These are phyloP conservation scores for Channa argus DNA, from an alignment of 2,113 vertebrate genomes.

Conservation along the genomic window DNA sequence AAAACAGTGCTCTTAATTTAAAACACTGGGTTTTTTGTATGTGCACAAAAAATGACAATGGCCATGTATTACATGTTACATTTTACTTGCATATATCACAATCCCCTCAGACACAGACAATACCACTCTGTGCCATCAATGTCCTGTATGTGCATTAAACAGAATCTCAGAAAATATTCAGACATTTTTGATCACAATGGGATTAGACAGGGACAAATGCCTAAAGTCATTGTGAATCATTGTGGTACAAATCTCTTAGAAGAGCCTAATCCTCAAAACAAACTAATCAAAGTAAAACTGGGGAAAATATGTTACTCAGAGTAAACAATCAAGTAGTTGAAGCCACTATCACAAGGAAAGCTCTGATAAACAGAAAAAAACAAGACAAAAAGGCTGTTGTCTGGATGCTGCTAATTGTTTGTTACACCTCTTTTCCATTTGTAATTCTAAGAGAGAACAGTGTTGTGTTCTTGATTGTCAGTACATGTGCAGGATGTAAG, in stretches of 20 bases:
- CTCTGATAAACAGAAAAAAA: slow-evolving; percentile 19
- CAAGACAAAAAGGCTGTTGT: slow-evolving; percentile 10
- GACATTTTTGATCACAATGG: slow-evolving; percentile 5
- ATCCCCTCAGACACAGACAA: background rate
- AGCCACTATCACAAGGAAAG: slow-evolving; percentile 23
- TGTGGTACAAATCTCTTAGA: background rate
- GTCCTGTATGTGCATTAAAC: slow-evolving; percentile 7
- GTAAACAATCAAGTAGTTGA: slow-evolving; percentile 27
- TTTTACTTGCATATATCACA: slow-evolving; percentile 43
- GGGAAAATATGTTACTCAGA: slow-evolving; percentile 5
- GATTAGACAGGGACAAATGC: slow-evolving; percentile 27
- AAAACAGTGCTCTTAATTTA: slow-evolving; percentile 1
- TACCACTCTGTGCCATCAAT: slow-evolving; percentile 7
- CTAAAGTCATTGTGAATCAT: background rate
- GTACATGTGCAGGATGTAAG: slow-evolving; percentile 38
- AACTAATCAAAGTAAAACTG: slow-evolving; percentile 7
- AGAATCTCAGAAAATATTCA: slow-evolving; percentile 5
- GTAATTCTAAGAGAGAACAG: slow-evolving; percentile 48
- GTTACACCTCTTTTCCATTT: slow-evolving; percentile 41
- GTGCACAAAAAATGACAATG: slow-evolving; percentile 24
- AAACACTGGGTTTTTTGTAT: slow-evolving; percentile 24
- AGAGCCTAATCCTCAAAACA: background rate
- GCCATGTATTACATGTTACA: slow-evolving; percentile 20
- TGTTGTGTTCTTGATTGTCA: slow-evolving; percentile 53
- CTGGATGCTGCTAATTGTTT: slow-evolving; percentile 39